These are phyloP conservation scores for Sebastiscus albofasciatus DNA, from an alignment of 2,797 vertebrate species.

Conservation along the genomic window DNA sequence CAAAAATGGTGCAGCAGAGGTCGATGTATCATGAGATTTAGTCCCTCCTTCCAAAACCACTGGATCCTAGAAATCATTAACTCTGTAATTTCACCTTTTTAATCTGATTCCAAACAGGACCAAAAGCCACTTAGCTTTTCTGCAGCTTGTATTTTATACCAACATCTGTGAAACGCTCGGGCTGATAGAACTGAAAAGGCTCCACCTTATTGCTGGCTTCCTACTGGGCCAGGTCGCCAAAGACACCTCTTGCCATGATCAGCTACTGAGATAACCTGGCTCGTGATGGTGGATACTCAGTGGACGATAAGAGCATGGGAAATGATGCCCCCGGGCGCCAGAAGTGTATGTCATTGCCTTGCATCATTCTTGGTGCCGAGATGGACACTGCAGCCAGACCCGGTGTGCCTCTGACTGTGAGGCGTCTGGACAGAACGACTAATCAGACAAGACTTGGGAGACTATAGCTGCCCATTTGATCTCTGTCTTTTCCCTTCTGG, in stretches of 20 bases:
- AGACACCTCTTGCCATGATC: constrained; percentile 17
- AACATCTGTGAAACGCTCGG: neutral
- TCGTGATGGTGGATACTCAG: constrained; percentile 10
- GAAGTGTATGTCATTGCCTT: constrained; percentile 53
- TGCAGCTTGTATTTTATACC: neutral
- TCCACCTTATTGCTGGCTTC: neutral
- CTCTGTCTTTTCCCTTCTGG: constrained; percentile 59
- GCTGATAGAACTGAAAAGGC: neutral
- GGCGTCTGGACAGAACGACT: constrained; percentile 49
- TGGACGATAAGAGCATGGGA: constrained; percentile 37
- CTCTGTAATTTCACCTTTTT: neutral
- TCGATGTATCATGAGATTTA: neutral
- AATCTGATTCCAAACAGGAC: neutral
- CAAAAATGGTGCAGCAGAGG: neutral
- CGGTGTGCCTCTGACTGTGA: constrained; percentile 19
- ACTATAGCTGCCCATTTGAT: constrained; percentile 64
- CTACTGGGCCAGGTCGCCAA: neutral
- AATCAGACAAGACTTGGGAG: constrained; percentile 63
- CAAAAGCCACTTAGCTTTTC: neutral
- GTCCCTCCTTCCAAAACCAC: neutral
- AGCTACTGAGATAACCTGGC: constrained; percentile 23
- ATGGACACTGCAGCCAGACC: constrained; percentile 38
- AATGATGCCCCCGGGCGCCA: constrained; percentile 38
- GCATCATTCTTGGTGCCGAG: constrained; percentile 51
- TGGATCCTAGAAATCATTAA: neutral